phyloP scores from a whole-genome alignment of 2,888 invertebrate genomes.

The Sclerodermus sp. region DNA sequence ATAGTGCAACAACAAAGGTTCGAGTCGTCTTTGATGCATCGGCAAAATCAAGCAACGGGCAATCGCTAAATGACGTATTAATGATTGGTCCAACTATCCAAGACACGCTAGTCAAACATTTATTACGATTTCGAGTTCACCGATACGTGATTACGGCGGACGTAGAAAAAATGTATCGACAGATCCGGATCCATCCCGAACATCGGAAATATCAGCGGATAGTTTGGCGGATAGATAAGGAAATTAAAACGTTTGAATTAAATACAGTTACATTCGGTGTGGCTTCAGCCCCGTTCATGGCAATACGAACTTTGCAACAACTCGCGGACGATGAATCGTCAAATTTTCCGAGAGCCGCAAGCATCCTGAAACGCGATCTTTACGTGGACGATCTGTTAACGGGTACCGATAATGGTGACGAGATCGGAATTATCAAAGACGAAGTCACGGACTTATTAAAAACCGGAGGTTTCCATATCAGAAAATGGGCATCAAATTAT shows the following conservation, averaged over 20 bases:
- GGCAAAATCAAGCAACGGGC: constrained; percentile 13
- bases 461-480: constrained; percentile 7
- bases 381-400: constrained; percentile 6
- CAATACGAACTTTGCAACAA: constrained; percentile 1
- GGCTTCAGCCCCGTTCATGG: constrained; percentile 7
- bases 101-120: constrained; percentile 1
- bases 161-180: constrained; percentile 36
- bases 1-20: constrained; percentile 28
- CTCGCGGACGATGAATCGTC: neutral
- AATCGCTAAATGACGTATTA: constrained; percentile 28
- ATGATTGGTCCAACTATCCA: constrained; percentile 26
- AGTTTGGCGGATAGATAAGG: constrained; percentile 24
- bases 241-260: constrained; percentile 7
- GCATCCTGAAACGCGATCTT: neutral
- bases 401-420: neutral
- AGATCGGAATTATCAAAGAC: neutral
- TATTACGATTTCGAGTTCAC: constrained; percentile 9
- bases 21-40: constrained; percentile 41
- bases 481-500: constrained; percentile 12
- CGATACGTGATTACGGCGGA: constrained; percentile 24
- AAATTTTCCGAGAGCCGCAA: neutral
- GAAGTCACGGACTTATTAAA: neutral
- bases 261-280: constrained; percentile 9
- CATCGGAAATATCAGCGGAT: constrained; percentile 30
- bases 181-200: constrained; percentile 11